These are phyloP conservation scores for Amiota communis DNA, from an alignment of 2,888 invertebrate genomes.

Conservation along the genomic window DNA sequence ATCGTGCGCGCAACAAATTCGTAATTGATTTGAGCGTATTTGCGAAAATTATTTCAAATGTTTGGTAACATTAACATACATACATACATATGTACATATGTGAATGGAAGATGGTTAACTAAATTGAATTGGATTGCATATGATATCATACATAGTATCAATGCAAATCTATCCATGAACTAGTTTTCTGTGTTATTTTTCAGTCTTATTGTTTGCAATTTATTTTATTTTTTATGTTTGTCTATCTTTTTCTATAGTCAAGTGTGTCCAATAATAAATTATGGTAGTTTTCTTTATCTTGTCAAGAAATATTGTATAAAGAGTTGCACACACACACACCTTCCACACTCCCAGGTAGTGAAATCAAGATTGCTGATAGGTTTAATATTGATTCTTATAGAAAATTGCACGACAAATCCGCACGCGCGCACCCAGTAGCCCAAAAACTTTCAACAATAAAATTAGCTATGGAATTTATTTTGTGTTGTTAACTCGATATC, in stretches of 20 bases:
- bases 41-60: too few relatives aligned
- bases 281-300: background rate
- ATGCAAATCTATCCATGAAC: constrained; percentile 12
- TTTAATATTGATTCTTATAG: background rate
- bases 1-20: constrained; percentile 6
- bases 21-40: constrained; percentile 5
- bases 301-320: background rate
- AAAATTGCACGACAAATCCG: too few relatives aligned
- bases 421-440: constrained; percentile 15
- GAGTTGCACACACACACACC: background rate
- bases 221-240: background rate
- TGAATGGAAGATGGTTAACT: too few relatives aligned
- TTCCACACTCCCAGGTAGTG: background rate
- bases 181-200: background rate
- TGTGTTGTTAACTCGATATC: background rate
- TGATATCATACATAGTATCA: too few relatives aligned
- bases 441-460: constrained; percentile 16
- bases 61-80: too few relatives aligned
- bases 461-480: constrained; percentile 6
- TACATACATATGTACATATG: background rate
- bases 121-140: too few relatives aligned
- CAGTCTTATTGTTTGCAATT: too few relatives aligned
- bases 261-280: constrained; percentile 21
- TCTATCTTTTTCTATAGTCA: background rate
- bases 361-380: constrained; percentile 13